Evolutionary conservation across 2,113 vertebrate genomes (phyloP).

Genomic region (cattle (Bos taurus)): DNA sequence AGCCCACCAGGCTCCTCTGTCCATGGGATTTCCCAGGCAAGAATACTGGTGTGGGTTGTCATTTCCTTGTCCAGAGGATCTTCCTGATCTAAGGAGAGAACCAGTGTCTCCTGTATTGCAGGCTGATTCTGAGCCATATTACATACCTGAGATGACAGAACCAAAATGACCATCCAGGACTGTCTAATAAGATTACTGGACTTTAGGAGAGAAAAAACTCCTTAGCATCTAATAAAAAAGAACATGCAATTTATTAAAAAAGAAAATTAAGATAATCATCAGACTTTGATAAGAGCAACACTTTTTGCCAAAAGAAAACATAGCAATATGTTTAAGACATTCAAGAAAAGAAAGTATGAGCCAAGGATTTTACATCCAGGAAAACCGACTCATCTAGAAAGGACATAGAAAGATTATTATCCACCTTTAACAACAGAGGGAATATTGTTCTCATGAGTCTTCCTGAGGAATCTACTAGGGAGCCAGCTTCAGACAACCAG

Average conservation of each 20-base stretch:
- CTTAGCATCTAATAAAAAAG: background rate
- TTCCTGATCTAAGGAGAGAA: background rate
- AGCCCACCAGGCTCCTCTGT: background rate
- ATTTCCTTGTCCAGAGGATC: background rate
- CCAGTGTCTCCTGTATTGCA: background rate
- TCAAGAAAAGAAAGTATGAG: background rate
- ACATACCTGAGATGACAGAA: background rate
- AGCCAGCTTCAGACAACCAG: background rate
- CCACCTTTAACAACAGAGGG: background rate
- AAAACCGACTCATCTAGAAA: conserved; percentile 1
- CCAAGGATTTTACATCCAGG: conserved; percentile 27
- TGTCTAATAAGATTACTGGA: background rate
- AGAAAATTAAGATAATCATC: conserved; percentile 4
- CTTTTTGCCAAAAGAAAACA: background rate
- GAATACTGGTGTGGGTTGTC: background rate
- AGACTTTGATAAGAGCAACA: background rate
- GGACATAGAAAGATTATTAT: background rate
- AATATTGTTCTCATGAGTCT: background rate
- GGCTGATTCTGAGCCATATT: background rate
- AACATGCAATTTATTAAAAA: background rate
- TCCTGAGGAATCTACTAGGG: background rate
- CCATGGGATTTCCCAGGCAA: background rate
- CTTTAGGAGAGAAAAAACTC: background rate
- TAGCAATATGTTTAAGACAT: background rate
- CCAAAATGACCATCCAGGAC: background rate